phyloP scores from a whole-genome alignment of 2,113 vertebrate genomes.

The Porphyrio hochstetteri region DNA sequence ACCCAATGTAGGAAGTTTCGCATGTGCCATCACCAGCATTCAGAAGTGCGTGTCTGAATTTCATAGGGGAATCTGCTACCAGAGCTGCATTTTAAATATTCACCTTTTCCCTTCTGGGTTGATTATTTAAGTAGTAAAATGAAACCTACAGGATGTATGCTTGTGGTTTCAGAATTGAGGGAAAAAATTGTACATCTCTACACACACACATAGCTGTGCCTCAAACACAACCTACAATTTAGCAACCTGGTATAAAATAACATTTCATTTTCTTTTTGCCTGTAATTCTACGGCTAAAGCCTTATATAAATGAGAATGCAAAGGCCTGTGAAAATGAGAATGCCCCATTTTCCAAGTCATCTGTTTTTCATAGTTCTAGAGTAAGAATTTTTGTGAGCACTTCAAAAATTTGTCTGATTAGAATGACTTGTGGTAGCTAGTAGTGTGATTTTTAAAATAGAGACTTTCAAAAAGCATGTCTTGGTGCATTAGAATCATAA shows the following conservation, averaged over 20 bases:
- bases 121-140: slow-evolving; percentile 9
- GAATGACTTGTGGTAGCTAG: slow-evolving; percentile 1
- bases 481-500: neutral
- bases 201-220: neutral
- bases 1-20: neutral
- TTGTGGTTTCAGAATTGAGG: slow-evolving; percentile 8
- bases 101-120: neutral
- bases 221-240: neutral
- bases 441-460: neutral
- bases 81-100: slow-evolving; percentile 9
- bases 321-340: neutral
- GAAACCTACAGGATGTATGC: slow-evolving; percentile 10
- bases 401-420: neutral
- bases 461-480: neutral
- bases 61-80: slow-evolving; percentile 23
- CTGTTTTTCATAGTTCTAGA: neutral
- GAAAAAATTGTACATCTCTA: neutral
- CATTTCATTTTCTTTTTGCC: neutral
- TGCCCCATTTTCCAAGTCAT: neutral
- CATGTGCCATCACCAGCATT: slow-evolving; percentile 65
- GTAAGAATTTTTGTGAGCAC: neutral
- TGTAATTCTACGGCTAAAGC: neutral
- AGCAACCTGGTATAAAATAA: neutral
- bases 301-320: neutral
- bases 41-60: slow-evolving; percentile 35